Percentiles rank a stretch among this genome's conserved stretches.
These are phyloP conservation scores for Copidosoma floridanum DNA, from an alignment of 1,140 invertebrate genomes.

Conservation along the genomic window DNA sequence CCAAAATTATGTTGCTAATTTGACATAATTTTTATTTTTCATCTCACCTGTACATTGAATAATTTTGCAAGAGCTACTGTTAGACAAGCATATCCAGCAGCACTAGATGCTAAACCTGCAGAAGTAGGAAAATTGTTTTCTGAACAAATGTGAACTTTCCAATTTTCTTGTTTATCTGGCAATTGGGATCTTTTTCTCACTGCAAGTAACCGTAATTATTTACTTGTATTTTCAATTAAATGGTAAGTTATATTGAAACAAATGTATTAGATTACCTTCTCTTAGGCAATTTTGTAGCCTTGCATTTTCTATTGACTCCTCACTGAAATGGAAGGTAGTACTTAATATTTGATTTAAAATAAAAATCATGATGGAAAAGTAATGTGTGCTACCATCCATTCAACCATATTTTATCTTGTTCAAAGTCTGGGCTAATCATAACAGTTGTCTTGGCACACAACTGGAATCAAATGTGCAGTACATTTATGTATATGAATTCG, in stretches of 20 bases:
- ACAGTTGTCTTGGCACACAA: slow-evolving; percentile 90
- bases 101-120: slow-evolving; percentile 95
- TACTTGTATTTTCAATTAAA: background rate
- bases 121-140: slow-evolving; percentile 99
- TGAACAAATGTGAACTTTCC: slow-evolving; percentile 86
- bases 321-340: slow-evolving; percentile 53
- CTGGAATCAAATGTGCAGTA: slow-evolving; percentile 57
- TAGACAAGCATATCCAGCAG: slow-evolving; percentile 94
- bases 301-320: slow-evolving; percentile 71
- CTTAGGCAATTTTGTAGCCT: slow-evolving; percentile 77
- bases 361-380: slow-evolving; percentile 1
- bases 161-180: slow-evolving; percentile 55
- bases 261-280: slow-evolving; percentile 61
- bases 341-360: background rate
- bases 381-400: slow-evolving; percentile 70
- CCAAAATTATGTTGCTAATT: background rate
- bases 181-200: slow-evolving; percentile 52
- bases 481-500: background rate
- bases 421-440: slow-evolving; percentile 68
- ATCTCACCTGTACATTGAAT: slow-evolving; percentile 65
- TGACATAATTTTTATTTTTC: slow-evolving; percentile 7
- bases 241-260: background rate
- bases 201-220: slow-evolving; percentile 38
- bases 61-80: slow-evolving; percentile 72
- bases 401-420: slow-evolving; percentile 81